These are phyloP conservation scores for Struthio camelus DNA, from an alignment of 2,113 vertebrate species.

Conservation along the genomic window DNA sequence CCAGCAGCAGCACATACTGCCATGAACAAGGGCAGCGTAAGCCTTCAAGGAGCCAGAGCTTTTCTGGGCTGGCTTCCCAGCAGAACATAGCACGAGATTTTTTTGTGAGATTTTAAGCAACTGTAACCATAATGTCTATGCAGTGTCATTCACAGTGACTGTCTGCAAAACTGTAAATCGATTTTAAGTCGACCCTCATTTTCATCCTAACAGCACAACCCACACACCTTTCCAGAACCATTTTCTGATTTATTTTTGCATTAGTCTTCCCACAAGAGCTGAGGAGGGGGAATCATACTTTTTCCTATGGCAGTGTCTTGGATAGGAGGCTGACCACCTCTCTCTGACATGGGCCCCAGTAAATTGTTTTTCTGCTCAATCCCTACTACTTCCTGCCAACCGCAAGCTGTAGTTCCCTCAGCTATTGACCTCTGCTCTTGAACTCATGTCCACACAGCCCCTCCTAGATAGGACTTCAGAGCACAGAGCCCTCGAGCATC, in stretches of 20 bases:
- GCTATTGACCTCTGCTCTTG: background rate
- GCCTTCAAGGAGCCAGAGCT: background rate
- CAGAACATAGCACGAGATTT: background rate
- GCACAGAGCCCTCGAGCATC: accelerated
- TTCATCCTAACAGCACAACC: background rate
- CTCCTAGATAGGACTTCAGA: background rate
- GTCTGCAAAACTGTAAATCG: background rate
- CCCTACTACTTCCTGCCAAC: background rate
- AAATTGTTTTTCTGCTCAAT: background rate
- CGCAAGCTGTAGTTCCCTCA: no score
- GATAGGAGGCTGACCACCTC: background rate
- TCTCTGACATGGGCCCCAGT: background rate
- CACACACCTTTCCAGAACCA: background rate
- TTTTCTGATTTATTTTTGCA: background rate
- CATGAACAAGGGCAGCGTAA: no score
- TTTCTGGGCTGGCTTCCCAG: background rate
- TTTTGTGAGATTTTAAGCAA: background rate
- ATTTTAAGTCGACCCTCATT: background rate
- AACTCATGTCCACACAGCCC: background rate
- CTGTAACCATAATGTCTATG: background rate
- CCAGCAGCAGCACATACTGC: background rate
- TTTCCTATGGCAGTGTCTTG: no score
- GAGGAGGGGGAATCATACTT: no score
- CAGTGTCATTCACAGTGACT: background rate
- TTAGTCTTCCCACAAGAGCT: background rate